Conservation (phyloP, 2,113 vertebrate species). For the Verasper variegatus region DNA sequence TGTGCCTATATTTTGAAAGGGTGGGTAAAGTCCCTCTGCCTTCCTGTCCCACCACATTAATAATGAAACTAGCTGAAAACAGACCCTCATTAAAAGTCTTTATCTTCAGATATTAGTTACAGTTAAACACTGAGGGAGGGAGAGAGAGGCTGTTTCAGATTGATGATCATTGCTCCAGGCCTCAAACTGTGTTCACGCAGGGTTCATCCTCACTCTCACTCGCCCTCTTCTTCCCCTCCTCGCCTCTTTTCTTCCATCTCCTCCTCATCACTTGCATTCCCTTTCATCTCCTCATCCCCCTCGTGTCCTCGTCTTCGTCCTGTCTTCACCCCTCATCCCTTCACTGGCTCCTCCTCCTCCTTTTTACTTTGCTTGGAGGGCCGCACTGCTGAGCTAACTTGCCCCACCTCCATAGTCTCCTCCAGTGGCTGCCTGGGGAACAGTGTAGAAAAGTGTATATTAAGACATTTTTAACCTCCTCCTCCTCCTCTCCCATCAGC, state of each 20-base stretch:
- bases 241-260: conserved; percentile 12
- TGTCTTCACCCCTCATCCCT: conserved; percentile 3
- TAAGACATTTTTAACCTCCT: conserved; percentile 35
- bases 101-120: conserved; percentile 49
- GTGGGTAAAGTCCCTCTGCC: conserved; percentile 4
- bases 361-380: conserved; percentile 33
- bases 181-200: conserved; percentile 36
- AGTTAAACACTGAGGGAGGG: conserved; percentile 42
- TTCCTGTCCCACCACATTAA: conserved; percentile 27
- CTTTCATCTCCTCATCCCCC: conserved; percentile 22
- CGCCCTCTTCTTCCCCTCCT: background rate
- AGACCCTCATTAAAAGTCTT: conserved; percentile 29
- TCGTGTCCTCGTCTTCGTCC: conserved; percentile 6
- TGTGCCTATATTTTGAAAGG: background rate
- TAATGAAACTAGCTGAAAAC: conserved; percentile 34
- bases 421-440: background rate
- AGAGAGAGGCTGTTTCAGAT: conserved; percentile 22
- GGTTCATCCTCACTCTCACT: conserved; percentile 26
- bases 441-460: conserved; percentile 13
- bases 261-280: conserved; percentile 16
- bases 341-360: conserved; percentile 7
- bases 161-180: conserved; percentile 25
- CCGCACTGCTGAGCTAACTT: conserved; percentile 4
- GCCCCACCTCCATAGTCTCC: conserved; percentile 16
- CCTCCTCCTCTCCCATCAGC: conserved; percentile 17